Base-by-base conservation (phyloP, 2,888 invertebrate genomes). In the Callyntrura guangdongensis region DNA sequence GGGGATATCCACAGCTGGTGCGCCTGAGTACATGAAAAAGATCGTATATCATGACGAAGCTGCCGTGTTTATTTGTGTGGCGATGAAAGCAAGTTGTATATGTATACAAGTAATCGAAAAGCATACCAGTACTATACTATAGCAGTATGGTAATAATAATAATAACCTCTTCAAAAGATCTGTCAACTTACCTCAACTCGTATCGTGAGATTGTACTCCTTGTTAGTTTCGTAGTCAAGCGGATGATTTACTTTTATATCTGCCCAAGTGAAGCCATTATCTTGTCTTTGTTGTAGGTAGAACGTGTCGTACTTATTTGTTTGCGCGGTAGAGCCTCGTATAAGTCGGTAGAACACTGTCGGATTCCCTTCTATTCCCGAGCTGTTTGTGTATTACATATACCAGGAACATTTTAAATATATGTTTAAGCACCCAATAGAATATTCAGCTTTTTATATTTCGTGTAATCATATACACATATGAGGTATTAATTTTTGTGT, bases 321-420 rank as follows among this genome's bases (percentile, higher is more conserved):
- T 95, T 99, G 98, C 8, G 98, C 98, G 88, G 98, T 99, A 53
- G 98, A 98, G 93, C 98, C 98, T 93, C 98, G 98, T 97, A 99
- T 99, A 95, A 99, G 96, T 92, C 98, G 97, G 96, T 99, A 99
- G 96, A 98, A 99, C 94, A 99, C 98, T 94, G 98, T 98, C 90
- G 98, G 98, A 95, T 98, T 99, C 95, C 98, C 98, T 95, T 98
- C 98, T 95, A 99, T 99, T 94, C 98, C 98, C 95, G 98, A 98
- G 96, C 98, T 98, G 96, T 94, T 53, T 67, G 11, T 36, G 36
- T 36, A 36, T 36, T 36, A 36, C 6, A 36, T 36, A 36, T 36
- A 36, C 36, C 36, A 36, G 36, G 36, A 36, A 36, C 36, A 36
- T 45, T 45, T 64, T 45, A 36, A 6, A 53, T n/a, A 49, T 11